Percentiles rank a stretch among this genome's conserved stretches.
Evolutionary conservation across 2,888 invertebrate genomes (phyloP).

Genomic region (Pachliopta kotzebuea): DNA sequence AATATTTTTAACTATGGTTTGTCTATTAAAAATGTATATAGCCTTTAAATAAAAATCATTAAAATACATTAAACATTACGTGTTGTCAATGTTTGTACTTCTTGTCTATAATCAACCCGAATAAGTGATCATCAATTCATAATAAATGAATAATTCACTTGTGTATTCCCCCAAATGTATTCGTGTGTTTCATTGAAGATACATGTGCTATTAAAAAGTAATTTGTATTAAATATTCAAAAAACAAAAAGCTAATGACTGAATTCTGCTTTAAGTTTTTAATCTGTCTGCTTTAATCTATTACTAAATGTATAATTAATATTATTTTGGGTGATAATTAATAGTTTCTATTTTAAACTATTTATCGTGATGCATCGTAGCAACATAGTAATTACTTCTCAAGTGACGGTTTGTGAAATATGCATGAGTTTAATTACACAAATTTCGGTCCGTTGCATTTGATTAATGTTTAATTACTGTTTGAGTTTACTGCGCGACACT

Average conservation of each 20-base stretch:
- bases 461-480: conserved; percentile 54
- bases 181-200: not conserved
- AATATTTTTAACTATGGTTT: too few relatives aligned
- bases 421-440: conserved; percentile 53
- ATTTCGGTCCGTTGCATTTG: conserved; percentile 45
- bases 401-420: conserved; percentile 44
- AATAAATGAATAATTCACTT: conserved; percentile 1
- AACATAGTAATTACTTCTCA: conserved; percentile 26
- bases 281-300: too few relatives aligned
- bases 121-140: conserved; percentile 4
- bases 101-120: not conserved
- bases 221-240: too few relatives aligned
- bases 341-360: conserved; percentile 20
- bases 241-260: too few relatives aligned
- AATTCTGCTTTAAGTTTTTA: too few relatives aligned
- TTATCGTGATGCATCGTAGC: conserved; percentile 9
- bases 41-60: too few relatives aligned
- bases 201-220: too few relatives aligned
- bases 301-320: too few relatives aligned
- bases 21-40: too few relatives aligned
- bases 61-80: too few relatives aligned
- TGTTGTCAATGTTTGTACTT: too few relatives aligned
- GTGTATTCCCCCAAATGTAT: not conserved
- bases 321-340: not conserved
- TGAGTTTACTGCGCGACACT: conserved; percentile 20